phyloP scores from a whole-genome alignment of 2,888 invertebrate species.

The Trypoxylon attenuatum region DNA sequence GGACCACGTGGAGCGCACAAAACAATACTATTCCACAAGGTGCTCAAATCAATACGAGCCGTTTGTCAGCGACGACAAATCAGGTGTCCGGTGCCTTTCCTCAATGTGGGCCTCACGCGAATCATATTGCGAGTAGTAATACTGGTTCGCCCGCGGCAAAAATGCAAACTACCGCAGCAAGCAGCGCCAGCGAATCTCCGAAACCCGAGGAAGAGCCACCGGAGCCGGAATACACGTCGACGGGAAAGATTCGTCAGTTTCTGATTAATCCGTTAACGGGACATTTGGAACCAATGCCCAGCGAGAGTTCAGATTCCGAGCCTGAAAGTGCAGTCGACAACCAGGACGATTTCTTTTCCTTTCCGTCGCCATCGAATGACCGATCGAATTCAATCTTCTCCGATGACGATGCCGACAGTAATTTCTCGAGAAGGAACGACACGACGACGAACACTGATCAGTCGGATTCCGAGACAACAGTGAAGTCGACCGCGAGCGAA shows the following conservation, averaged over 20 bases:
- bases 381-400: slow-evolving; percentile 77
- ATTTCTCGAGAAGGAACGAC: slow-evolving; percentile 76
- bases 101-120: slow-evolving; percentile 55
- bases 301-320: slow-evolving; percentile 81
- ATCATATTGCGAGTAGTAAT: slow-evolving; percentile 50
- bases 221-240: slow-evolving; percentile 77
- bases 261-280: slow-evolving; percentile 93
- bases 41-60: slow-evolving; percentile 62
- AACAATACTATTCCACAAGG: slow-evolving; percentile 62
- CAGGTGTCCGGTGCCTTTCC: slow-evolving; percentile 64
- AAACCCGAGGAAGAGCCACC: slow-evolving; percentile 72
- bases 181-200: no score
- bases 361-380: slow-evolving; percentile 75
- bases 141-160: slow-evolving; percentile 37
- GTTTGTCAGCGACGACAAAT: slow-evolving; percentile 51
- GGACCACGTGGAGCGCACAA: slow-evolving; percentile 66
- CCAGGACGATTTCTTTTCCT: slow-evolving; percentile 75
- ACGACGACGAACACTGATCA: slow-evolving; percentile 76
- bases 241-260: slow-evolving; percentile 85
- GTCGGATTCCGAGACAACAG: slow-evolving; percentile 78
- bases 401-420: slow-evolving; percentile 79
- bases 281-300: slow-evolving; percentile 87
- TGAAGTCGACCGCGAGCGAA: slow-evolving; percentile 78
- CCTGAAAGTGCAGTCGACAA: slow-evolving; percentile 72
- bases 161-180: slow-evolving; percentile 45